These are phyloP conservation scores for Sakesphorus luctuosus DNA, from an alignment of 2,113 vertebrate species.

Conservation along the genomic window DNA sequence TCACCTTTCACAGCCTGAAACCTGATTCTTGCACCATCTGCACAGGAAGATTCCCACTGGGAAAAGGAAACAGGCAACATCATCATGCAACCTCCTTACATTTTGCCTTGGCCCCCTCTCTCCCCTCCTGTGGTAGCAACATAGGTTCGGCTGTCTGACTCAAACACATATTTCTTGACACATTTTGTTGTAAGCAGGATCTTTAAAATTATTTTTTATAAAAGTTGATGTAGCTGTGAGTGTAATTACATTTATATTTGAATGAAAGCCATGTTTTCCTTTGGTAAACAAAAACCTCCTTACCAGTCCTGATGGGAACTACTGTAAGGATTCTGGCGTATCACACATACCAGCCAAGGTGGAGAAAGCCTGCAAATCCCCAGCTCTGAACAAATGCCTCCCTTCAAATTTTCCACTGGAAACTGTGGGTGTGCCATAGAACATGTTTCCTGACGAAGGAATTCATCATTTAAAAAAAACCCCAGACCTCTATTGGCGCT, in stretches of 20 bases:
- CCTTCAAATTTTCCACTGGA: background rate
- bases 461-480: background rate
- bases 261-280: background rate
- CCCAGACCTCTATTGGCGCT: background rate
- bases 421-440: background rate
- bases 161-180: background rate
- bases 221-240: background rate
- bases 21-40: background rate
- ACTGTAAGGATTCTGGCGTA: background rate
- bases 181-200: background rate
- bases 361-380: background rate
- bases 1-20: background rate
- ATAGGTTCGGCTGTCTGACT: background rate
- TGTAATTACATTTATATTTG: background rate
- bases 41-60: background rate
- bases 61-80: background rate
- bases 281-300: background rate
- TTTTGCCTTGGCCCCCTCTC: background rate
- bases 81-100: background rate
- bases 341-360: background rate
- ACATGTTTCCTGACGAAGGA: background rate
- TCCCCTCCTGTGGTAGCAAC: background rate
- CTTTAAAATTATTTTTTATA: background rate
- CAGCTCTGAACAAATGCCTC: background rate
- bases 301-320: background rate